A percentile compares a stretch with the other conserved stretches of the same genome.
phyloP scores from a whole-genome alignment of 2,797 vertebrate species.

The Liparis tanakae region DNA sequence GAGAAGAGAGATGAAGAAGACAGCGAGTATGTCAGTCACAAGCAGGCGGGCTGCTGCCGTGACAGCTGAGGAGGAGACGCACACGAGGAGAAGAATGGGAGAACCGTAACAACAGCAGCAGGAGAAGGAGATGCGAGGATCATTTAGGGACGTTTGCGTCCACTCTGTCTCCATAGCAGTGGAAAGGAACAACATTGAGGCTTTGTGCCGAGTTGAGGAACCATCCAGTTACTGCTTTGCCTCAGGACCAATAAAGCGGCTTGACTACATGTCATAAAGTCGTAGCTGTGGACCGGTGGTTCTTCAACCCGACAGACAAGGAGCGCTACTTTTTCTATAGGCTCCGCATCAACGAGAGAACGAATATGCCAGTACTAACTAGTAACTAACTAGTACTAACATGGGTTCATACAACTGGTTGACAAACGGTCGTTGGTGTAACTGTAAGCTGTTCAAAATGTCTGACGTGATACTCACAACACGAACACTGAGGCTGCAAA shows the following conservation, averaged over 20 bases:
- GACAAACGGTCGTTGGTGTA: not conserved
- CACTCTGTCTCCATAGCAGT: constrained; percentile 63
- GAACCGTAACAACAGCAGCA: constrained; percentile 25
- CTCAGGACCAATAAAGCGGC: constrained; percentile 64
- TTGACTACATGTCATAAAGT: constrained; percentile 66
- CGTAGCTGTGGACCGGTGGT: constrained; percentile 33
- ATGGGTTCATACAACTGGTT: not conserved
- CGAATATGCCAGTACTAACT: constrained; percentile 18
- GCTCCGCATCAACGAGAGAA: constrained; percentile 5
- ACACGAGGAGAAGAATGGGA: constrained; percentile 22
- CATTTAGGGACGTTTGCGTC: constrained; percentile 57
- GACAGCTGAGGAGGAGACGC: constrained; percentile 20
- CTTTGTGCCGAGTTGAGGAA: constrained; percentile 63
- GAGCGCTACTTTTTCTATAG: constrained; percentile 13
- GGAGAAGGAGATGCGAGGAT: constrained; percentile 39
- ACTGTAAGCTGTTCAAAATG: not conserved
- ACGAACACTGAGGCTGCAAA: not conserved
- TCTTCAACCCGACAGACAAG: constrained; percentile 29
- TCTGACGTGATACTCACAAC: not conserved
- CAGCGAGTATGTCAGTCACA: constrained; percentile 2
- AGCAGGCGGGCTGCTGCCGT: constrained; percentile 8
- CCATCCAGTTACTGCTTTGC: constrained; percentile 61
- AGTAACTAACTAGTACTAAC: constrained; percentile 13
- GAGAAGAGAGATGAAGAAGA: constrained; percentile 16
- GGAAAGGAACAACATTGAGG: constrained; percentile 67